Conservation (phyloP, 2,113 vertebrate genomes). For the Willisornis vidua region DNA sequence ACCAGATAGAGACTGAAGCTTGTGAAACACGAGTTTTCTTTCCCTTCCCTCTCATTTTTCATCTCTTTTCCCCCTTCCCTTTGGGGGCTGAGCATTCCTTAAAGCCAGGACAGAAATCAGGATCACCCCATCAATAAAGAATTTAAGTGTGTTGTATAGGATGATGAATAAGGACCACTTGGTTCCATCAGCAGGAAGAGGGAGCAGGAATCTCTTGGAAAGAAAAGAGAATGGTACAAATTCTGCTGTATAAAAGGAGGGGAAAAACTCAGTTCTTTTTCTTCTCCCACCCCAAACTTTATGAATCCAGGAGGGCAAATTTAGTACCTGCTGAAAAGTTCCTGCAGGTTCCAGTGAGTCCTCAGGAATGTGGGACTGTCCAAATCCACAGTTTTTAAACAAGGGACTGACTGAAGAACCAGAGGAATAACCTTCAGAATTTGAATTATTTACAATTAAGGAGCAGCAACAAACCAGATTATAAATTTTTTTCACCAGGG, state of each 20-base stretch:
- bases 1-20: slow-evolving; percentile 64
- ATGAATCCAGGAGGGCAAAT: neutral
- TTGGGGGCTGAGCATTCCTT: neutral
- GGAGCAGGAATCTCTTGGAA: neutral
- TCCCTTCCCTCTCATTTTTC: neutral
- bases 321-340: neutral
- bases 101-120: neutral
- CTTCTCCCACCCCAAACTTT: neutral
- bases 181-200: neutral
- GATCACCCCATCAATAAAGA: neutral
- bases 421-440: neutral
- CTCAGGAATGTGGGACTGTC: neutral
- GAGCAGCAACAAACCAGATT: neutral
- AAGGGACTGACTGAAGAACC: neutral
- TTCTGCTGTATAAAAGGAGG: too few relatives aligned
- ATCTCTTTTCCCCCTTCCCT: neutral
- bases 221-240: neutral
- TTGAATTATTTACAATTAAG: neutral
- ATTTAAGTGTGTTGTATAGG: neutral
- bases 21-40: neutral
- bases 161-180: neutral
- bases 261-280: neutral
- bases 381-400: neutral
- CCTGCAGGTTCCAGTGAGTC: neutral
- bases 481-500: neutral